These are phyloP conservation scores for Ruditapes philippinarum DNA, from an alignment of 1,140 invertebrate species.

Conservation along the genomic window DNA sequence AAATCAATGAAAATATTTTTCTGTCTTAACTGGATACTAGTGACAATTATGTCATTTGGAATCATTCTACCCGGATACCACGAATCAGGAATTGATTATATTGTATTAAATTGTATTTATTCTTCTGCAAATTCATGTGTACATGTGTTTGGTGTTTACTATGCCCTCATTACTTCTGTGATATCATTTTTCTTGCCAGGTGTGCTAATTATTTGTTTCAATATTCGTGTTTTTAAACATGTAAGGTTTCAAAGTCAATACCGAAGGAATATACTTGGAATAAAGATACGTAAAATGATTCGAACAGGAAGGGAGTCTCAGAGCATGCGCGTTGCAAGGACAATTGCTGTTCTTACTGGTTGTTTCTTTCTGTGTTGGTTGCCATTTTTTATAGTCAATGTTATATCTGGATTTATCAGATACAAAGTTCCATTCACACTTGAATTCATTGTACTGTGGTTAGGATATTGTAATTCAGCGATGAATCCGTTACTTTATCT, in stretches of 20 bases:
- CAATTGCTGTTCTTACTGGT: constrained; percentile 36
- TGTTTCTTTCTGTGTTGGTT: constrained; percentile 46
- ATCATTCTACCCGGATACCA: constrained; percentile 38
- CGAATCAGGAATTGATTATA: background rate
- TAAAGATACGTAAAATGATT: background rate
- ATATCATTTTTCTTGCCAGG: constrained; percentile 23
- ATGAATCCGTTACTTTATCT: constrained; percentile 45
- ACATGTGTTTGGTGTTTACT: background rate
- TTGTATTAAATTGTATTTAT: background rate
- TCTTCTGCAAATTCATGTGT: background rate
- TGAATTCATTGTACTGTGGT: constrained; percentile 2
- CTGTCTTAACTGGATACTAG: background rate
- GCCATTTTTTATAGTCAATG: constrained; percentile 26
- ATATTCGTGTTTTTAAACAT: background rate
- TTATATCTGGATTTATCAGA: background rate
- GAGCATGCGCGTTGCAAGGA: constrained; percentile 32
- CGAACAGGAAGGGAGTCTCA: background rate
- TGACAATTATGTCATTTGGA: constrained; percentile 16
- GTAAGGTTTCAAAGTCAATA: background rate
- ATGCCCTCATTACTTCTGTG: background rate
- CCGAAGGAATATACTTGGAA: background rate
- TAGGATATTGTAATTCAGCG: constrained; percentile 50
- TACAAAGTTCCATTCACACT: background rate
- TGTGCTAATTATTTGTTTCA: constrained; percentile 1
- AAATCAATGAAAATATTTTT: background rate